Evolutionary conservation across 2,888 invertebrate species (phyloP).

Genomic region (Aphodius sticticus): DNA sequence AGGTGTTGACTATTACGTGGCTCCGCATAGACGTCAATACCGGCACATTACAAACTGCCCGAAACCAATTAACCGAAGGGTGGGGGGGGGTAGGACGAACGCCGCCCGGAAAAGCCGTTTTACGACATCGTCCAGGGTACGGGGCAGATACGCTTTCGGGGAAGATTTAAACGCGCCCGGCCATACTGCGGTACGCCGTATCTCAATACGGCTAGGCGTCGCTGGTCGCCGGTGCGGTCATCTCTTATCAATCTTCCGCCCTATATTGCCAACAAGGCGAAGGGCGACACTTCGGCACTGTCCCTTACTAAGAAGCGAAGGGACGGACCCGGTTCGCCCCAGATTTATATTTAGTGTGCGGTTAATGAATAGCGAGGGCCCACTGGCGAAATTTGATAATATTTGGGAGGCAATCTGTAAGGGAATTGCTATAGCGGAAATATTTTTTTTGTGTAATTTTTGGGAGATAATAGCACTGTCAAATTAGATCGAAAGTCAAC

Average conservation of each 20-base stretch:
- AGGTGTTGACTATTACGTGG: not conserved
- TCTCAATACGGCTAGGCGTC: slow-evolving; percentile 4
- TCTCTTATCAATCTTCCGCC: slow-evolving; percentile 4
- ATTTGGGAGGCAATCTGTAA: not conserved
- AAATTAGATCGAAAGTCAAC: too few relatives aligned
- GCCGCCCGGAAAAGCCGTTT: not conserved
- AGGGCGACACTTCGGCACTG: not conserved
- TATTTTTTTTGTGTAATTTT: not conserved
- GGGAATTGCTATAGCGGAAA: not conserved
- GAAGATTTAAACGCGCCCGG: slow-evolving; percentile 29
- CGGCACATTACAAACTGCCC: slow-evolving; percentile 29
- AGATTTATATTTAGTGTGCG: not conserved
- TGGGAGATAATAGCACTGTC: too few relatives aligned
- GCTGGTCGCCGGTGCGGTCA: slow-evolving; percentile 4
- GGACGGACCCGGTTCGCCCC: not conserved
- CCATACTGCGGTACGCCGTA: not conserved
- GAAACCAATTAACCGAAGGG: slow-evolving; percentile 39
- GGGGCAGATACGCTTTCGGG: not conserved
- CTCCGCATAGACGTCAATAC: not conserved
- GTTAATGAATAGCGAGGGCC: not conserved
- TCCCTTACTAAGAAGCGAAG: not conserved
- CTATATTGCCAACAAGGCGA: not conserved
- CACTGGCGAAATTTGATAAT: not conserved
- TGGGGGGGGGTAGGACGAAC: slow-evolving; percentile 29
- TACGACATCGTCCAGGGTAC: not conserved